Percentiles rank a stretch among this genome's conserved stretches.
These are phyloP conservation scores for Eriosoma lanigerum DNA, from an alignment of 1,140 invertebrate genomes.

Conservation along the genomic window DNA sequence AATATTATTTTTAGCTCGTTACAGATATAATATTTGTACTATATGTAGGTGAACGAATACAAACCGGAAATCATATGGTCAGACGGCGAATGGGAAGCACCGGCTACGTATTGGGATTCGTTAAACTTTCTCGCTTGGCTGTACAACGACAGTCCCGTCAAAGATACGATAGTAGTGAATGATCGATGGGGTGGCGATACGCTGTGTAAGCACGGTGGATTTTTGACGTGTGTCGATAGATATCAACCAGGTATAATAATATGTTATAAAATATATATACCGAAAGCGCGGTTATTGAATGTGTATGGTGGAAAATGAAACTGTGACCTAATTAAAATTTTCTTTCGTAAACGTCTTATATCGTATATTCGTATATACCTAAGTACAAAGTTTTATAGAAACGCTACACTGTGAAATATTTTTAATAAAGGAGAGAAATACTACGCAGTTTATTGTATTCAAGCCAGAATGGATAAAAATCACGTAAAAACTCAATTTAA, in stretches of 20 bases:
- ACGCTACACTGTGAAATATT: too few relatives aligned
- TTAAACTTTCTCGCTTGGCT: conserved; percentile 86
- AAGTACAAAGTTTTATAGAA: too few relatives aligned
- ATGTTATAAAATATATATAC: background rate
- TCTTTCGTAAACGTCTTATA: too few relatives aligned
- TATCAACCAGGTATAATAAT: conserved; percentile 76
- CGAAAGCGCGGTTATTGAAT: too few relatives aligned
- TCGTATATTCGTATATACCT: too few relatives aligned
- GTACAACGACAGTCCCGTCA: conserved; percentile 92
- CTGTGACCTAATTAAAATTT: too few relatives aligned
- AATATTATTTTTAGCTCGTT: background rate
- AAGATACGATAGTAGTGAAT: conserved; percentile 83
- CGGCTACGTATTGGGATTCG: conserved; percentile 79
- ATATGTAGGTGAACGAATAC: conserved; percentile 68
- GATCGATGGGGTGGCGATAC: conserved; percentile 71
- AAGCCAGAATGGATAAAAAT: too few relatives aligned
- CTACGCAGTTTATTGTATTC: too few relatives aligned
- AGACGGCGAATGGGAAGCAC: conserved; percentile 86
- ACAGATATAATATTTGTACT: background rate
- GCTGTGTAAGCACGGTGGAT: conserved; percentile 85
- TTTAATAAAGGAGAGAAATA: too few relatives aligned
- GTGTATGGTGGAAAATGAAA: too few relatives aligned
- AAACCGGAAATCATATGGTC: conserved; percentile 91
- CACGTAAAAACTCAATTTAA: too few relatives aligned
- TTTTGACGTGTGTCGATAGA: conserved; percentile 79